Evolutionary conservation across 2,888 invertebrate species (phyloP).

Genomic region (Callyntrura sp.): DNA sequence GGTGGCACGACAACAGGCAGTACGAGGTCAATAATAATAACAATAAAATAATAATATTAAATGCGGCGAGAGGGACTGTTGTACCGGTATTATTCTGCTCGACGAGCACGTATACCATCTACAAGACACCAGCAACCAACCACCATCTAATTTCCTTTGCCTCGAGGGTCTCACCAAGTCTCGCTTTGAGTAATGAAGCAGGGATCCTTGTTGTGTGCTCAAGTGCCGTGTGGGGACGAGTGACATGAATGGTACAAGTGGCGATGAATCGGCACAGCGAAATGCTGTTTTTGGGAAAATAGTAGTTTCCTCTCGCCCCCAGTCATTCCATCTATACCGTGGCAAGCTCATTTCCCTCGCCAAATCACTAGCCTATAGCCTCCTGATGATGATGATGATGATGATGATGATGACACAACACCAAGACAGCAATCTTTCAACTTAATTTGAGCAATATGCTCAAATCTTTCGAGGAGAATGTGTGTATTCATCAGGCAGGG

Average conservation of each 20-base stretch:
- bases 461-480: no score
- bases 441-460: no score
- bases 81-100: conserved; percentile 19
- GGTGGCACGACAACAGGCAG: not conserved
- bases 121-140: not conserved
- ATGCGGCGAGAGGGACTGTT: conserved; percentile 19
- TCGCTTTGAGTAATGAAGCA: not conserved
- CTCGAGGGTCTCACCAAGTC: not conserved
- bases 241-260: conserved; percentile 17
- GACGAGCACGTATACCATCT: conserved; percentile 18
- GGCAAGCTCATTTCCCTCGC: not conserved
- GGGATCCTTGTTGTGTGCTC: conserved; percentile 2
- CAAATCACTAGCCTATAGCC: not conserved
- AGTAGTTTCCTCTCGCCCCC: not conserved
- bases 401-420: no score
- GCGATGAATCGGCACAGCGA: not conserved
- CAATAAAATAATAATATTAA: no score
- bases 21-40: not conserved
- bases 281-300: not conserved
- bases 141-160: not conserved
- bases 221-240: not conserved
- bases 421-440: no score
- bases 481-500: no score
- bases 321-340: not conserved
- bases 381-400: not conserved